phyloP scores from a whole-genome alignment of 2,888 invertebrate genomes.

The Plutella xylostella region DNA sequence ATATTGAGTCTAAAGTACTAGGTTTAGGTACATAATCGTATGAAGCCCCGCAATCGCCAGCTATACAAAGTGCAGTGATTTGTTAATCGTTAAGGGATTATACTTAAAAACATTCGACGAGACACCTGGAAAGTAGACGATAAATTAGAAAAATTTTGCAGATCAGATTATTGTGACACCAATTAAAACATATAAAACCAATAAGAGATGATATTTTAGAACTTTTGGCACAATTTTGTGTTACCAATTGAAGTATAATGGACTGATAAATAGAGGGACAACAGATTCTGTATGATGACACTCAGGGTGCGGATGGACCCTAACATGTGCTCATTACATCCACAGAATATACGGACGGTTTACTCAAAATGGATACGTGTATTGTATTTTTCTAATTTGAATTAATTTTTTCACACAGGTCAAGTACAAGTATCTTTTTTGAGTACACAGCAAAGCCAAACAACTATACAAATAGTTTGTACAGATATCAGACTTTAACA shows the following conservation, averaged over 20 bases:
- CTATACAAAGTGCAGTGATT: conserved; percentile 50
- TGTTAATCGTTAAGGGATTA: conserved; percentile 52
- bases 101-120: conserved; percentile 65
- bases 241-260: conserved; percentile 40
- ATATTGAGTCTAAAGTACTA: not conserved
- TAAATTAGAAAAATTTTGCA: conserved; percentile 61
- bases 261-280: not conserved
- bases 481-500: not conserved
- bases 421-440: not conserved
- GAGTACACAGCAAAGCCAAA: not conserved
- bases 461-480: conserved; percentile 2
- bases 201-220: conserved; percentile 14
- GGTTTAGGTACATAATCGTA: not conserved
- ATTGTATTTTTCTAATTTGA: not conserved
- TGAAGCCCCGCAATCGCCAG: conserved; percentile 43
- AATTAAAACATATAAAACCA: conserved; percentile 33
- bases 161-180: conserved; percentile 50
- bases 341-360: conserved; percentile 25
- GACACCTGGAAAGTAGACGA: conserved; percentile 68
- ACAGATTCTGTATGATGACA: not conserved
- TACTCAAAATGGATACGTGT: conserved; percentile 30
- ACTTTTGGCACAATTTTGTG: conserved; percentile 54
- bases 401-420: not conserved
- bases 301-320: conserved; percentile 4
- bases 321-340: conserved; percentile 45